Evolutionary conservation across 2,113 vertebrate species (phyloP), one percentile per base, ranked within the genome.

Genomic region (Eolophus roseicapilla): DNA sequence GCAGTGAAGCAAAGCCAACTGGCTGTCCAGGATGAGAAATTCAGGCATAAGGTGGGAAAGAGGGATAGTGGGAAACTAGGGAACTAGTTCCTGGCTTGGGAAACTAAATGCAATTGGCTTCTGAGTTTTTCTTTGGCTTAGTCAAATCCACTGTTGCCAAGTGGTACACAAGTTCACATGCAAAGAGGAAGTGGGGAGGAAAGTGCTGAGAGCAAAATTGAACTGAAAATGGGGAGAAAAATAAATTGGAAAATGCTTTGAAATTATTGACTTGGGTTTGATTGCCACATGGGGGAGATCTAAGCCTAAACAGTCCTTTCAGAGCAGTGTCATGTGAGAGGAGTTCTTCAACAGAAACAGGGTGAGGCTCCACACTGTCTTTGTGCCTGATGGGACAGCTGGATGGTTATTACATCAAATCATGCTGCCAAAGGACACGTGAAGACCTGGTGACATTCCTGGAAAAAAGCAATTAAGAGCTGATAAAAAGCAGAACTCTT

Each of bases 271-370:
- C 57, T 88, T 63, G 20, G 71, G 17, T 89, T 91, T 82, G 46
- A 60, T 92, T 96, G 74, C 95, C 93, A 86, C 53, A 2, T 90
- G 92, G 55, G 85, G 86, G 94, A 96, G 89, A 84, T 59, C 50
- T 95, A 85, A 83, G 64, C 64, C 83, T 71, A 37, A 88, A 39
- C 19, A 70, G 85, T 43, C 43, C 19, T 68, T 3, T 68, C 35
- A 79, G 79, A 57, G 31, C 76, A 67, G 11, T 75, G 39, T 60
- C 43, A 76, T 25, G 3, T 7, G 16, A 27, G 53, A 85, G 63
- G 33, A 86, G 57, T 59, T 63, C 53, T 79, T 78, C 65, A 86
- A 59, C 82, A 78, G 41, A 25, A 0, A 0, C 44, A 53, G 35
- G 50, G 33, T 60, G 50, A 79, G 28, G 77, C 25, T 88, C 0